Evolutionary conservation across 2,113 vertebrate species (phyloP), one percentile per base, ranked within the genome.

Genomic region (Balaeniceps rex): DNA sequence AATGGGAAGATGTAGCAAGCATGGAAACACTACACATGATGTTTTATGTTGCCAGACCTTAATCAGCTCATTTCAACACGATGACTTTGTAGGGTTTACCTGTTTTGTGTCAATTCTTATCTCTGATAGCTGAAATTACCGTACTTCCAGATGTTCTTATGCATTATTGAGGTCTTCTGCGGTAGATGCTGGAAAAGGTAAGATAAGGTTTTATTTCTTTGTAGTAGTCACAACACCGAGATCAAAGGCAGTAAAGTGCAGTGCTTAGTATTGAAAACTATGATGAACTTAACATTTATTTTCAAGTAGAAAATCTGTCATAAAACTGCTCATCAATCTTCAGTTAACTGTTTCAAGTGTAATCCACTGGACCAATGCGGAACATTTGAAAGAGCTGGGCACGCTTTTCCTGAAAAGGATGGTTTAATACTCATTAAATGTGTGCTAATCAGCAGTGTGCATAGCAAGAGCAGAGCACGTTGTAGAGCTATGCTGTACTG

Each of bases 131-230:
- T 97, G 98, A 99, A 98, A 99, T 98, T 98, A 99, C 98, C 92
- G 97, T 95, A 98, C 98, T 98, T 99, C 98, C 98, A 98, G 98
- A 98, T 98, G 97, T 98, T 98, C 97, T 97, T 97, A 98, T 98
- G 98, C 98, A 98, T 98, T 98, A 98, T 98, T 98, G 97, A 98
- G 98, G 98, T 99, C 98, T 98, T 91, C 97, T 98, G 98, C 98
- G 97, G 98, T 98, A 98, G 98, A 98, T 98, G 98, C 98, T 99
- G 98, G 94, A 98, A 98, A 98, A 97, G 98, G 98, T 97, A 98
- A 98, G 99, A 99, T 99, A 99, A 99, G 98, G 98, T 97, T 98
- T 98, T 98, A 98, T 98, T 98, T 98, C 98, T 99, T 99, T 99
- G 98, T 99, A 98, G 98, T 98, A 93, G 96, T 98, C 97, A 96